These are phyloP conservation scores for Petroica traversi DNA, from an alignment of 2,113 vertebrate genomes.

Conservation along the genomic window DNA sequence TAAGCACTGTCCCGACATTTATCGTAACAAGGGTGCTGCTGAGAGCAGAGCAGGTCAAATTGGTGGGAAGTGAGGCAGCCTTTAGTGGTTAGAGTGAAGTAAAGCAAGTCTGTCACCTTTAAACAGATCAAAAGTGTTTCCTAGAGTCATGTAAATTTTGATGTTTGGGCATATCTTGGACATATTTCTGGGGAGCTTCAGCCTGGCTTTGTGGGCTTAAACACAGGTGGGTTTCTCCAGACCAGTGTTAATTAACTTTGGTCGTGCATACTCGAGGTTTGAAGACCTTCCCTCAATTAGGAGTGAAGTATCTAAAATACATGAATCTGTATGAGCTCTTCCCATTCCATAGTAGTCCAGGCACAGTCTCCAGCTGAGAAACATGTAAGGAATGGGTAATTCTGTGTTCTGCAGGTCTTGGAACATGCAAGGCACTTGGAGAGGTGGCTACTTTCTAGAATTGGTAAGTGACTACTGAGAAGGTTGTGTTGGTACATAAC, in stretches of 20 bases:
- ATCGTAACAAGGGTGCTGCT: not conserved
- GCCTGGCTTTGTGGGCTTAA: not conserved
- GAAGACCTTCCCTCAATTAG: not conserved
- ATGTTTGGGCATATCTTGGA: not conserved
- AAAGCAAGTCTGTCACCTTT: not conserved
- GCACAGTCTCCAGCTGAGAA: not conserved
- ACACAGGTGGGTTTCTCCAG: not conserved
- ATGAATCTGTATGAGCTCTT: not conserved
- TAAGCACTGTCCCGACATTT: not conserved
- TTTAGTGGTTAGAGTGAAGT: not conserved
- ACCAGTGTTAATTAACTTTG: not conserved
- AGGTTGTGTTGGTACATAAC: not conserved
- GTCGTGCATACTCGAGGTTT: not conserved
- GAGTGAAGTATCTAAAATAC: not conserved
- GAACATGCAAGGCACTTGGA: not conserved
- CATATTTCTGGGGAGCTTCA: not conserved
- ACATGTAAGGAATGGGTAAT: accelerated
- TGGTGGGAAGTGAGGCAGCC: not conserved
- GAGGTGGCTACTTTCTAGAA: not conserved
- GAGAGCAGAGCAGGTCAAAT: not conserved
- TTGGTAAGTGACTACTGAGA: not conserved
- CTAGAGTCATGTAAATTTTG: not conserved
- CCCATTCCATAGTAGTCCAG: not conserved
- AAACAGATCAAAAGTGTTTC: not conserved
- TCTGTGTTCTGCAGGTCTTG: not conserved